Base-by-base conservation (phyloP, 2,113 vertebrate genomes). In the Noctilio leporinus region DNA sequence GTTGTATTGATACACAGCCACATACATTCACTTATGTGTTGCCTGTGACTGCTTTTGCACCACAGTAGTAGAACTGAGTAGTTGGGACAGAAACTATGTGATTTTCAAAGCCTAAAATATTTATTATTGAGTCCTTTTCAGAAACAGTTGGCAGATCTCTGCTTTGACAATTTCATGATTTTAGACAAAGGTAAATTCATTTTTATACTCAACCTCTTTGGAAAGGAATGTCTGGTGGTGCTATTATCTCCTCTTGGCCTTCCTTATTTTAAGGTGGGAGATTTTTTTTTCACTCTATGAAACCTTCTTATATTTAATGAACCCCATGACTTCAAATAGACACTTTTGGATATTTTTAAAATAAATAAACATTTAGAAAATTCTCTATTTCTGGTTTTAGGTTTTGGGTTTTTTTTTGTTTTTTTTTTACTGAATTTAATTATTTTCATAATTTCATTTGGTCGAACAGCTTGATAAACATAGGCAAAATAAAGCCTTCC, bases 391-490 rank as follows among this genome's bases (percentile, higher is more conserved):
- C 38, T 89, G 17, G 16, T 40, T 45, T 75, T 47, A 17, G 7
- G 12, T 26, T 67, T n/a, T n/a, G n/a, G n/a, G 14, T 4, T 65
- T n/a, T 8, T 33, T 47, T 26, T 11, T 47, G 20, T 17, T 81
- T 76, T 22, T 62, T 69, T 64, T 92, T 47, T 65, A 77, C 57
- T n/a, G 22, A 78, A 85, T 95, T 73, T 73, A 55, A 49, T 77
- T 6, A 76, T 93, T 93, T 84, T 89, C 43, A 78, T 82, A 94
- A 77, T 51, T 67, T 22, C 86, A 72, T 73, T 92, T 92, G 28
- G 87, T 83, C 49, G 82, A 73, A 22, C 17, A 85, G 28, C 19
- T 92, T 92, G 73, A 22, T 86, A 64, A 87, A 30, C 57, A 2
- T 64, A 81, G 28, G 35, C 65, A 72, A 89, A 87, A 89, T n/a